Percentiles rank a stretch among this genome's conserved stretches.
These are phyloP conservation scores for Pteruthius melanotis DNA, from an alignment of 2,113 vertebrate species.

Conservation along the genomic window DNA sequence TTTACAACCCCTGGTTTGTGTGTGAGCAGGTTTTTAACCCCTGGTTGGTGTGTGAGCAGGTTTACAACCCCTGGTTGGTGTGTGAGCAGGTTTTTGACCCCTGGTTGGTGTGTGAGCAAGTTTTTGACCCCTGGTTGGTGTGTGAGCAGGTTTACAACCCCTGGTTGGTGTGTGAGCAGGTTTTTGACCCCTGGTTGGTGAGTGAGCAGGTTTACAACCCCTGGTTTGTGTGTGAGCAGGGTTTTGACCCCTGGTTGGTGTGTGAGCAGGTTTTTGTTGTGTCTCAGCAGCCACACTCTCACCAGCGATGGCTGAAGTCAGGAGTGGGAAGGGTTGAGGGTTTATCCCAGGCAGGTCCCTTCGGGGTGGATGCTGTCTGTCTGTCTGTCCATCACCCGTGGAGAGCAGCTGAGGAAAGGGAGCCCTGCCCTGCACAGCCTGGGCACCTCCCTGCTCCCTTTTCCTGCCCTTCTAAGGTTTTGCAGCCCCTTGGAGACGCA, in stretches of 20 bases:
- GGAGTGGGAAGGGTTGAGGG: neutral
- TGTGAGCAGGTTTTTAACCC: neutral
- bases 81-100: neutral
- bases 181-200: too few species aligned
- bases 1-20: neutral
- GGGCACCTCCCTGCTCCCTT: neutral
- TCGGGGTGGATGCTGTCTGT: neutral
- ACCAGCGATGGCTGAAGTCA: neutral
- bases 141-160: neutral
- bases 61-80: neutral
- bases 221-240: neutral
- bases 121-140: neutral
- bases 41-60: neutral
- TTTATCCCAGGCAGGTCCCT: neutral
- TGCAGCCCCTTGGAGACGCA: neutral
- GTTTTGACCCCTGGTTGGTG: neutral
- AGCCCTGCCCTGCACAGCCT: neutral
- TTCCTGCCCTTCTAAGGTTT: neutral
- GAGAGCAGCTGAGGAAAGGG: neutral
- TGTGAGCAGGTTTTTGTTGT: neutral
- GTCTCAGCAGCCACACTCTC: neutral
- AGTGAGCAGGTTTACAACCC: neutral
- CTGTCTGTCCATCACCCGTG: rapidly evolving
- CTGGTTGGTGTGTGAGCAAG: neutral
- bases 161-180: too few species aligned